Evolutionary conservation across 1,140 invertebrate species (phyloP).

Genomic region (Planococcus citri): DNA sequence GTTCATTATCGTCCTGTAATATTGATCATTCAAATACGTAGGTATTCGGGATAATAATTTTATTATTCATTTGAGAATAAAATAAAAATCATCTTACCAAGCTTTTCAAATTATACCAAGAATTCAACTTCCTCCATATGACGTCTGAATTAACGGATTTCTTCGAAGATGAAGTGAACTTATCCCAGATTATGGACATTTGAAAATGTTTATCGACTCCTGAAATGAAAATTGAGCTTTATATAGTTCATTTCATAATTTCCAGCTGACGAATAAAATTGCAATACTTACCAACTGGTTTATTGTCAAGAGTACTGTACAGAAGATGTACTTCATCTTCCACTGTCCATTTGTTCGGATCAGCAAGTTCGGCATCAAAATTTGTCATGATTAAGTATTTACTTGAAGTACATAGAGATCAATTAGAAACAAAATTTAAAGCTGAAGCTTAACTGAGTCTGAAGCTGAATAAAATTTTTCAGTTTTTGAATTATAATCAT

Average conservation of each 20-base stretch:
- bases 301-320: conserved; percentile 10
- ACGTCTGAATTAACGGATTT: neutral
- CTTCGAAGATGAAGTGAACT: neutral
- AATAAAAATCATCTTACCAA: neutral
- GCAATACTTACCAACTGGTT: conserved; percentile 15
- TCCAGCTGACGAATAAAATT: too few species aligned
- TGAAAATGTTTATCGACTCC: conserved; percentile 10
- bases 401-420: too few species aligned
- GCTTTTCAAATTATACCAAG: conserved; percentile 9
- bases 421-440: too few species aligned
- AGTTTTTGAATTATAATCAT: too few species aligned
- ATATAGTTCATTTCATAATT: too few species aligned
- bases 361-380: neutral
- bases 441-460: too few species aligned
- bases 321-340: conserved; percentile 10
- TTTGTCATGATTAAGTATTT: too few species aligned
- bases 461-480: too few species aligned
- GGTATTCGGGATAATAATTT: too few species aligned
- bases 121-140: conserved; percentile 6
- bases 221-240: too few species aligned
- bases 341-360: neutral
- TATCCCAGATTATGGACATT: conserved; percentile 11
- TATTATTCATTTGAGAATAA: neutral
- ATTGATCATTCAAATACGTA: neutral
- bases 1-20: neutral